These are phyloP conservation scores for Aphaenogaster rudis DNA, from an alignment of 1,140 invertebrate species.

Conservation along the genomic window DNA sequence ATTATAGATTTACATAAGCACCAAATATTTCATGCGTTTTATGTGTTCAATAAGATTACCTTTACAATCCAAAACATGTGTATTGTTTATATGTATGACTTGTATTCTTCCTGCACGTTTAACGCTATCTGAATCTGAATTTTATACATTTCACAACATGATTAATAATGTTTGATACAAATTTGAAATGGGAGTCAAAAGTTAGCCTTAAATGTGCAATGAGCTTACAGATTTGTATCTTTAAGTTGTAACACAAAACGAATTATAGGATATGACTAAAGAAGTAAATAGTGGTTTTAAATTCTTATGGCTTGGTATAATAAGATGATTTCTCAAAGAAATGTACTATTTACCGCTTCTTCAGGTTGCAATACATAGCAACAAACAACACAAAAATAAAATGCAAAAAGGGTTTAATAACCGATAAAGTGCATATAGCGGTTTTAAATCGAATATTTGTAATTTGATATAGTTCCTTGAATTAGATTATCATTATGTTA, in stretches of 20 bases:
- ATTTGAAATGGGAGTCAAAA: neutral
- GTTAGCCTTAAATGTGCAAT: neutral
- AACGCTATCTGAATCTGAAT: neutral
- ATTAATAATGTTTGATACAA: neutral
- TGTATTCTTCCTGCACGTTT: neutral
- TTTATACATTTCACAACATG: neutral
- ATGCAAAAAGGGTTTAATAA: neutral
- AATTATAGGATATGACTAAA: neutral
- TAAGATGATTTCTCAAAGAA: neutral
- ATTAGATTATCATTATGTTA: neutral
- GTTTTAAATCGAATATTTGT: conserved; percentile 26
- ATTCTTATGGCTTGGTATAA: neutral
- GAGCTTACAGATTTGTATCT: neutral
- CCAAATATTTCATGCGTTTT: conserved; percentile 68
- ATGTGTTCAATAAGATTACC: conserved; percentile 71
- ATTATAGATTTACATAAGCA: conserved; percentile 62
- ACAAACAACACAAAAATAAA: neutral
- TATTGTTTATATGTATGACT: neutral
- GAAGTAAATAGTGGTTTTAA: neutral
- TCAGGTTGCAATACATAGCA: neutral
- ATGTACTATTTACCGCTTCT: neutral
- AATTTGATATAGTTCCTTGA: conserved; percentile 28
- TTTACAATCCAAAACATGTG: conserved; percentile 37
- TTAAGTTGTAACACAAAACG: neutral
- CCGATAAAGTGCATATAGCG: neutral